Evolutionary conservation across 2,113 vertebrate species (phyloP), one percentile per base, ranked within the genome.

Genomic region (Leptobrachium leishanense): DNA sequence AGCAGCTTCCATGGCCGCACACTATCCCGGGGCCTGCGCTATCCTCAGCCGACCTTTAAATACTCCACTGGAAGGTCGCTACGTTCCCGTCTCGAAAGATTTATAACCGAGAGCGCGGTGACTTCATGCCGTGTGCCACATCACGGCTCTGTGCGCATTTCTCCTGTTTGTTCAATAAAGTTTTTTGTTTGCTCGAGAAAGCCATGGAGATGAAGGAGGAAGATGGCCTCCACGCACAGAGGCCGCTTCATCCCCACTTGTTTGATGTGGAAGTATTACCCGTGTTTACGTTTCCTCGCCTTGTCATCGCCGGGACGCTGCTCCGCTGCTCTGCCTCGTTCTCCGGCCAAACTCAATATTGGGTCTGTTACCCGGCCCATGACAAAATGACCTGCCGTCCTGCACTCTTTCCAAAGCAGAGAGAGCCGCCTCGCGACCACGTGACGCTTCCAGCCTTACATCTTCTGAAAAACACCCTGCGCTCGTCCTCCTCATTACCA

Each of bases 211-310:
- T 12, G 55, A 59, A 12, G 55, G 55, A 12, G 10, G 13, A 15
- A 12, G 55, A 59, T 46, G 44, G 3, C 3, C 44, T 46, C 10
- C 20, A 41, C 43, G n/a, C 15, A 71, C 68, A 53, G 68, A 71
- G 68, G 31, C 8, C 2, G 11, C 39, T 71, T 71, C 68, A 43
- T 50, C 9, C 9, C 44, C 0, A 43, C 7, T 39, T 53, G 68
- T 71, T 71, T 71, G 68, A 71, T 71, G 68, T 71, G 44, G 68
- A 71, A 53, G 68, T 71, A 39, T 71, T 71, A 53, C 68, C 53
- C 7, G 46, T 71, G 12, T 71, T 71, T 71, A 53, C 15, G 15
- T 71, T 71, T 71, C 68, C 68, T 71, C n/a, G 8, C 43, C 68
- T n/a, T 71, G 68, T 71, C 68, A 71, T 71, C 68, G 53, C 68